Conservation (phyloP, 1,140 invertebrate genomes). For the Drosophila neocordata region DNA sequence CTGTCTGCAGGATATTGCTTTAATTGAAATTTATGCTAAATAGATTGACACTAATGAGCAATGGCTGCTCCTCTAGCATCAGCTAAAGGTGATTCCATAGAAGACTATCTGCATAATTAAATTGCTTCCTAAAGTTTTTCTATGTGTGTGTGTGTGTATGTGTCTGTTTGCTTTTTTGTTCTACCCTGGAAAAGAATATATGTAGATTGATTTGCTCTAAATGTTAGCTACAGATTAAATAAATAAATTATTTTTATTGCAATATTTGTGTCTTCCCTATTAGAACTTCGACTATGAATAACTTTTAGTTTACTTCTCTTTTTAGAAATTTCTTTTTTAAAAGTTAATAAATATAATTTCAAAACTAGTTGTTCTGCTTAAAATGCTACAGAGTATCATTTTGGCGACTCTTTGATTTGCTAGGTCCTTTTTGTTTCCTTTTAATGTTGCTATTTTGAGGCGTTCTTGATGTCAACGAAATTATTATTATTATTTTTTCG, state of each 20-base stretch:
- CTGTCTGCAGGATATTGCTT: slow-evolving; percentile 74
- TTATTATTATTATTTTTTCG: slow-evolving; percentile 72
- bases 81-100: slow-evolving; percentile 47
- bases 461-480: slow-evolving; percentile 54
- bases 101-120: slow-evolving; percentile 65
- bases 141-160: neutral
- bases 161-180: neutral
- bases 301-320: no score
- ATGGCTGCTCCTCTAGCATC: slow-evolving; percentile 53
- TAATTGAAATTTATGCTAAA: slow-evolving; percentile 81
- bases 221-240: no score
- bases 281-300: no score
- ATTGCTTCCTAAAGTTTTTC: slow-evolving; percentile 52
- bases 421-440: neutral
- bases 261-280: no score
- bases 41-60: slow-evolving; percentile 80
- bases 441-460: slow-evolving; percentile 6
- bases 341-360: no score
- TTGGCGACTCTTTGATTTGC: neutral
- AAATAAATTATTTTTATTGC: no score
- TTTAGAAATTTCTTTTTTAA: no score
- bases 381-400: neutral
- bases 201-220: no score
- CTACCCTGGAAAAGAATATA: neutral
- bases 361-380: no score